Conservation (phyloP, 2,113 vertebrate species). For the Periophthalmus modestus region DNA sequence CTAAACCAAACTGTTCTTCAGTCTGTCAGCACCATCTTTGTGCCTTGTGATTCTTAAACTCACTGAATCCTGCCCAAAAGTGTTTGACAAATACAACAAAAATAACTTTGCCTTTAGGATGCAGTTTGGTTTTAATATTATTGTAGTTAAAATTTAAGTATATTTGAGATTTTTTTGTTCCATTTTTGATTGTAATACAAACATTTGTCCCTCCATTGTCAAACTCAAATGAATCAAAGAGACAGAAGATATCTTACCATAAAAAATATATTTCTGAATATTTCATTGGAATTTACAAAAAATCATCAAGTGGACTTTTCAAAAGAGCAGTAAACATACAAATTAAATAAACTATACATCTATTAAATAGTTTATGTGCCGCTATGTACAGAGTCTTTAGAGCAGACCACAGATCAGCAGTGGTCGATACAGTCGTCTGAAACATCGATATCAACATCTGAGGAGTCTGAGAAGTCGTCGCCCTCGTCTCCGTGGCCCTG, state of each 20-base stretch:
- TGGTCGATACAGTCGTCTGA: constrained; percentile 61
- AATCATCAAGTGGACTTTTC: constrained; percentile 37
- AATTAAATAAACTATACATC: constrained; percentile 81
- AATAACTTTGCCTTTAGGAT: too few relatives aligned
- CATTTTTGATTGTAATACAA: not conserved
- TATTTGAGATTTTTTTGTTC: too few relatives aligned
- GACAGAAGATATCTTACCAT: constrained; percentile 36
- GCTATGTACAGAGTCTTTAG: constrained; percentile 45
- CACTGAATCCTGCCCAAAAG: too few relatives aligned
- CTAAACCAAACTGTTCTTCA: too few relatives aligned
- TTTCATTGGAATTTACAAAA: constrained; percentile 64
- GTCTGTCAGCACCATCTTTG: too few relatives aligned
- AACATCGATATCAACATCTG: constrained; percentile 71
- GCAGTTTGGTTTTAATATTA: too few relatives aligned
- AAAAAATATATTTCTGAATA: constrained; percentile 77
- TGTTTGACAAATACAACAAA: too few relatives aligned
- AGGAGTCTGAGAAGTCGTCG: constrained; percentile 62
- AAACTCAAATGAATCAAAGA: constrained; percentile 7
- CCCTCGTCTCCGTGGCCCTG: constrained; percentile 73
- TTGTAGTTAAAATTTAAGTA: too few relatives aligned
- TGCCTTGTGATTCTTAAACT: too few relatives aligned
- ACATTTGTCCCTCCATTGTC: not conserved
- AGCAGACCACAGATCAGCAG: constrained; percentile 43
- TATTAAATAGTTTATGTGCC: constrained; percentile 72
- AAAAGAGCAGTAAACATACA: constrained; percentile 58